Evolutionary conservation across 2,888 invertebrate species (phyloP), one percentile per base, ranked within the genome.

Genomic region (Hesperia comma): DNA sequence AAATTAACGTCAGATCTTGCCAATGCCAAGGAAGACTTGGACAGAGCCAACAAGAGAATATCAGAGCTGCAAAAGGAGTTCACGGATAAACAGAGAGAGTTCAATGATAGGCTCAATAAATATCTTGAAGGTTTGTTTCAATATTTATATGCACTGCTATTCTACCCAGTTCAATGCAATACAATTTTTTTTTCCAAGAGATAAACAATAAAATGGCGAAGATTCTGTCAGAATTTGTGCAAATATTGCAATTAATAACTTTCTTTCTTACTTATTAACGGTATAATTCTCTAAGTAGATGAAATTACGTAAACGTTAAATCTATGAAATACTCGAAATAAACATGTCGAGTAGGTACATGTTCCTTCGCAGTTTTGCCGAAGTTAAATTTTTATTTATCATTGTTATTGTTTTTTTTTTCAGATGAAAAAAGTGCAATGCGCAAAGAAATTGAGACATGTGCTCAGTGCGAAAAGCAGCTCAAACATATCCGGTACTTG

Each of bases 1-100:
- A 93, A 92, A 66, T 72, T 94, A 15, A 88, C 90, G 21, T 74
- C 83, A 40, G 94, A 94, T 1, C 76, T 94, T 68, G 81, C 83
- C 26, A 86, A 78, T 72, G 80, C 93, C 55, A 94, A 87, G 55
- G 93, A 93, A 41, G 94, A 94, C 72, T 82, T 94, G 26, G 93
- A 93, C 0, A 90, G 88, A 67, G 87, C 95, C 0, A 94, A 94
- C 71, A 88, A 85, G 67, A 93, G 94, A 76, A 92, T 94, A 77
- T 87, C 94, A 0, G 94, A 94, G 71, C 77, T 93, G 54, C 94
- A 93, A 70, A 92, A 93, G 69, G 86, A 91, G 72, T 91, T 91
- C 57, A 91, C 93, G 4, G 93, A 94, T 68, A 92, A 93, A 54
- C 94, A 94, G 71, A 93, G 90, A 63, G 91, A 90, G 70, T 92